Conservation (phyloP, 2,888 invertebrate species). For the Melanotus villosus region DNA sequence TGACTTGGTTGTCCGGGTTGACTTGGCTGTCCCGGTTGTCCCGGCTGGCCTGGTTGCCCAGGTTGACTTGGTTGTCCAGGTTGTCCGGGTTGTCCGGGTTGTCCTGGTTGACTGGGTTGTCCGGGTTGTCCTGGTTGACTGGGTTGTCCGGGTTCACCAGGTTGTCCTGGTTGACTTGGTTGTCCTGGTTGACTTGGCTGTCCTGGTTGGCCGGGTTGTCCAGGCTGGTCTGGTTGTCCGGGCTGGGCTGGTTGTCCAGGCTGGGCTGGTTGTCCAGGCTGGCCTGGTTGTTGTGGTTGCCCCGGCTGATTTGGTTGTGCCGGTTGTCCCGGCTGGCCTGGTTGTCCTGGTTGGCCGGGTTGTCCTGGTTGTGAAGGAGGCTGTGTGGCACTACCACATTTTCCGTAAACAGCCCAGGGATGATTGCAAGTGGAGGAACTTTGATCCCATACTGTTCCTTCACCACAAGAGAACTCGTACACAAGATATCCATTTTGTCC, state of each 20-base stretch:
- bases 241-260: conserved; percentile 45
- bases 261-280: conserved; percentile 34
- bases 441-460: conserved; percentile 60
- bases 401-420: conserved; percentile 47
- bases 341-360: conserved; percentile 29
- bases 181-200: conserved; percentile 45
- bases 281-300: conserved; percentile 38
- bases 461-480: conserved; percentile 81
- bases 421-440: conserved; percentile 46
- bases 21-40: too few species aligned
- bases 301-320: conserved; percentile 44
- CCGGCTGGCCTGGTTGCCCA: conserved; percentile 48
- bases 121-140: conserved; percentile 57
- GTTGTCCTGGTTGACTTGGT: conserved; percentile 38
- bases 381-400: conserved; percentile 40
- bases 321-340: conserved; percentile 43
- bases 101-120: conserved; percentile 45
- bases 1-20: conserved; percentile 32
- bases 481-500: conserved; percentile 74
- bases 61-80: conserved; percentile 42
- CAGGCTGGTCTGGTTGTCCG: conserved; percentile 43
- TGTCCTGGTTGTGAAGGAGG: conserved; percentile 37
- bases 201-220: conserved; percentile 33
- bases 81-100: conserved; percentile 28
- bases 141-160: conserved; percentile 44